A percentile compares a stretch with the other conserved stretches of the same genome.
These are phyloP conservation scores for Cassiopea xamachana DNA, from an alignment of 30 jellyfish, hydroid and myxozoan species.

Conservation along the genomic window DNA sequence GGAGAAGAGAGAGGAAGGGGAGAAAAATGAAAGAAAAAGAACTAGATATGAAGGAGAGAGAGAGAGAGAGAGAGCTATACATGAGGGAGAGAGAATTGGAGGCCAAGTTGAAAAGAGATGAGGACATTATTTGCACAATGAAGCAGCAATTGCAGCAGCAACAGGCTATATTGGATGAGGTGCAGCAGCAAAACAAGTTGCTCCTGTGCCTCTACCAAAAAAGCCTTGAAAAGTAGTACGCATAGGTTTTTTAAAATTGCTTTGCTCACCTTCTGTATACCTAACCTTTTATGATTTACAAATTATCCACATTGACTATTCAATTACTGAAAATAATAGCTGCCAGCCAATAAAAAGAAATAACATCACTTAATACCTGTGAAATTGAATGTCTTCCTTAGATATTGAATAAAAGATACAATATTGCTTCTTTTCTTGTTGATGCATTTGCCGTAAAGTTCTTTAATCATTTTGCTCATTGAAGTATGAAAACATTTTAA, in stretches of 20 bases:
- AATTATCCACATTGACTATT: no score
- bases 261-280: no score
- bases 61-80: not conserved
- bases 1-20: not conserved
- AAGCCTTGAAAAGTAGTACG: conserved; percentile 2
- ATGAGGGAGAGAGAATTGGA: conserved; percentile 26
- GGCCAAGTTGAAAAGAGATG: not conserved
- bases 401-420: no score
- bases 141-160: conserved; percentile 14
- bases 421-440: no score
- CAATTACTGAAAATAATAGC: no score
- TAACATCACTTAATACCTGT: no score
- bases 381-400: no score
- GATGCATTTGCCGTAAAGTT: no score
- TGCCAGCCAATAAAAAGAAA: no score
- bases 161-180: conserved; percentile 41
- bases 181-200: conserved; percentile 26
- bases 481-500: no score
- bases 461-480: no score
- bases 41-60: conserved; percentile 11
- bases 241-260: not conserved
- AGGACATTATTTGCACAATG: not conserved
- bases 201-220: conserved; percentile 11
- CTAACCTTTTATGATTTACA: no score
- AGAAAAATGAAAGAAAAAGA: not conserved